Base-by-base conservation (phyloP, 1,140 invertebrate species). In the Ridgeia piscesae region DNA sequence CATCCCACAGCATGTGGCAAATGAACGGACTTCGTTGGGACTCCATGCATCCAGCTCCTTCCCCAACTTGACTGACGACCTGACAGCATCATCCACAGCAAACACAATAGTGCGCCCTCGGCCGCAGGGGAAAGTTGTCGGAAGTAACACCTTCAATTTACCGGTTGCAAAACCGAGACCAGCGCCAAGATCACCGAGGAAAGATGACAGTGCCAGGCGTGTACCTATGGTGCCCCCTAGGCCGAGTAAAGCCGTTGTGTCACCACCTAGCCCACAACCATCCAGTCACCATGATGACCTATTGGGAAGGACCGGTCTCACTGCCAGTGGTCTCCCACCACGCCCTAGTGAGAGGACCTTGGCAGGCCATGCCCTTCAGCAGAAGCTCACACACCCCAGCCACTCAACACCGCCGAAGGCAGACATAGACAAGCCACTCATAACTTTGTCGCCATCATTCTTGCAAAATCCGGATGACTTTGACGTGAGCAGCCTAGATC, bases 401-500 rank as follows among this genome's bases (percentile, higher is more conserved):
- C 58, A 77, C 27, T 14, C 58, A 77, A 77, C 58, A 77, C 58
- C 58, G 2, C 27, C 58, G 27, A 77, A 77, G 17, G 27, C 27
- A 8, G 31, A 35, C 11, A 35, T 42, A 6, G 91, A 91, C 21
- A 48, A 35, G 14, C 91, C 91, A 35, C 48, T 91, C 34, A 91
- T 91, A 21, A 42, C 91, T 42, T n/a, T 91, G 34, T 91, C 34
- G 11, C 91, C 91, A 77, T 31, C 58, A 77, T 21, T 77, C 34
- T 35, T 33, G 34, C 48, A 21, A 48, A 48, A 91, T 42, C 91
- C 34, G 34, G 48, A 35, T 48, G 42, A 91, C 34, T 91, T 91
- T 31, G 91, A 91, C 9, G 14, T 91, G 34, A 48, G 34, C 33
- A 91, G 91, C 34, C n/a, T 91, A 14, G 91, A 91, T 42, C 91